Conservation (phyloP, 1,140 invertebrate species). For the Drosophila eugracilis region DNA sequence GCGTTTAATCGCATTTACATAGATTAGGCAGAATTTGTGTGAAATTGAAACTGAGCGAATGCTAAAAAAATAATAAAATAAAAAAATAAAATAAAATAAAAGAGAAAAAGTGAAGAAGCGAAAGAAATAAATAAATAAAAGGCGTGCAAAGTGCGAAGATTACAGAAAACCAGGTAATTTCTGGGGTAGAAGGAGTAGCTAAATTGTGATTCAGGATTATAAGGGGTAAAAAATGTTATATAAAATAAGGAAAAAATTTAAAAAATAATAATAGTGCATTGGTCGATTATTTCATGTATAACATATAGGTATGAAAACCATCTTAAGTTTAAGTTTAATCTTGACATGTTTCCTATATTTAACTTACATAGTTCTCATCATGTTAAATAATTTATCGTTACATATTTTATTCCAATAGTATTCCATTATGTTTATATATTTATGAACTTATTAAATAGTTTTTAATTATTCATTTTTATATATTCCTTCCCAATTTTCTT, state of each 20-base stretch:
- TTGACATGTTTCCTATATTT: too few relatives aligned
- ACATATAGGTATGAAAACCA: too few relatives aligned
- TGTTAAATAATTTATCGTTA: too few relatives aligned
- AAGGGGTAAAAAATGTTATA: not conserved
- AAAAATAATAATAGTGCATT: too few relatives aligned
- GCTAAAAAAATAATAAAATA: not conserved
- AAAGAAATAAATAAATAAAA: slow-evolving; percentile 44
- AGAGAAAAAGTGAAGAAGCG: slow-evolving; percentile 6
- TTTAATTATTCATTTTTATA: too few relatives aligned
- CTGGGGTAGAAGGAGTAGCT: slow-evolving; percentile 3
- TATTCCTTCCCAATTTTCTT: too few relatives aligned
- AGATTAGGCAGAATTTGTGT: slow-evolving; percentile 83
- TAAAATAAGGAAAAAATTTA: not conserved
- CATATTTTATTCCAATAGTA: too few relatives aligned
- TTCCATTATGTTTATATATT: too few relatives aligned
- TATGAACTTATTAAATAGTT: too few relatives aligned
- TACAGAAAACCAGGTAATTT: slow-evolving; percentile 24
- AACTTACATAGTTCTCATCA: too few relatives aligned
- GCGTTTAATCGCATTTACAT: slow-evolving; percentile 82
- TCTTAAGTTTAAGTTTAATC: too few relatives aligned
- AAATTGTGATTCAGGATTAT: not conserved
- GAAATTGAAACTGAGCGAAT: slow-evolving; percentile 73
- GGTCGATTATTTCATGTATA: too few relatives aligned
- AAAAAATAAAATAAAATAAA: not conserved
- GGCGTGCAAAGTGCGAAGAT: slow-evolving; percentile 75